These are phyloP conservation scores for Muscicapa comitata DNA, from an alignment of 2,797 vertebrate species.

Conservation along the genomic window DNA sequence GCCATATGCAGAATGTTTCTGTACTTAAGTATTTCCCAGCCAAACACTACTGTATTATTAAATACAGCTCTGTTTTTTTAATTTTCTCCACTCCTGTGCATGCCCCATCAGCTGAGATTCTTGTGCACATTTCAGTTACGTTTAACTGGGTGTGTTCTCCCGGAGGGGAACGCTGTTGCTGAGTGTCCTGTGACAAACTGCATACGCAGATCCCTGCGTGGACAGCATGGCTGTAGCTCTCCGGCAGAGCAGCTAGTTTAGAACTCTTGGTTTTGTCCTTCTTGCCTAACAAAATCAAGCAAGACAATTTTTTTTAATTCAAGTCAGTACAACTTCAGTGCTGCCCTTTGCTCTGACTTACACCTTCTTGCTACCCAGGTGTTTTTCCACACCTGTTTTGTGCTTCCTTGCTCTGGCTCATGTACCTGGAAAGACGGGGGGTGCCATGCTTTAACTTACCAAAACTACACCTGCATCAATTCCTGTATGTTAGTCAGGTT, in stretches of 20 bases:
- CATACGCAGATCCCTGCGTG: fast-evolving
- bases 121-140: neutral
- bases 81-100: neutral
- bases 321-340: neutral
- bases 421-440: neutral
- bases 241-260: fast-evolving
- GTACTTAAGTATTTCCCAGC: neutral
- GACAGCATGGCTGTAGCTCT: neutral
- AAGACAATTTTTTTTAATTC: neutral
- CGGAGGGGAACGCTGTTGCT: fast-evolving
- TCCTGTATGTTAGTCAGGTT: neutral
- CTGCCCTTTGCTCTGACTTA: neutral
- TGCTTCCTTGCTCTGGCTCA: neutral
- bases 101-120: neutral
- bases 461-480: neutral
- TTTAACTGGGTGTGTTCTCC: neutral
- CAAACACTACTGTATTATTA: neutral
- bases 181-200: fast-evolving
- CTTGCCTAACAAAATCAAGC: neutral
- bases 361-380: neutral
- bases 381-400: neutral
- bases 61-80: fast-evolving
- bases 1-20: neutral
- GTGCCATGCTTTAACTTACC: neutral
- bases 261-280: neutral